Conservation (phyloP, 2,888 invertebrate species). For the Yponomeuta cagnagella region DNA sequence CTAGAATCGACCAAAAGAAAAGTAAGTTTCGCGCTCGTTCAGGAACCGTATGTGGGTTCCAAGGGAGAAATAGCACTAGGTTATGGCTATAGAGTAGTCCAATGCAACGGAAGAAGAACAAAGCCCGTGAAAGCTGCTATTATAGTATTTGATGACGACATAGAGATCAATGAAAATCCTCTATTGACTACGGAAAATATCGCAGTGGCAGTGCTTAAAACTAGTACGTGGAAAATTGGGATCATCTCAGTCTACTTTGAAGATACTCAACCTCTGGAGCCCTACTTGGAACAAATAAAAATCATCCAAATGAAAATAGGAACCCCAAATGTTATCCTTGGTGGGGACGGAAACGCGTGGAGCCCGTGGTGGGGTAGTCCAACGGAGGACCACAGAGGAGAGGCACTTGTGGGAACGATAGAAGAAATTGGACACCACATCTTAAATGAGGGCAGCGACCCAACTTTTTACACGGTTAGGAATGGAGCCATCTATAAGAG, state of each 20-base stretch:
- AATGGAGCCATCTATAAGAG: conserved; percentile 20
- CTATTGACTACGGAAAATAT: conserved; percentile 6
- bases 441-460: conserved; percentile 15
- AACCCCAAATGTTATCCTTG: conserved; percentile 19
- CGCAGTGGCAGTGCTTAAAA: not conserved
- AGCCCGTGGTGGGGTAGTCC: conserved; percentile 25
- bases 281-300: conserved; percentile 13
- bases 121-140: conserved; percentile 20
- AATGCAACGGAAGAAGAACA: not conserved
- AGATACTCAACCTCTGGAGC: conserved; percentile 13
- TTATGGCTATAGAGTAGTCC: conserved; percentile 13
- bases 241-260: conserved; percentile 17
- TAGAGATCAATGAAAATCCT: not conserved
- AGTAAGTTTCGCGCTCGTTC: conserved; percentile 15
- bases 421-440: conserved; percentile 15
- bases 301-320: not conserved
- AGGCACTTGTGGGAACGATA: too few relatives aligned
- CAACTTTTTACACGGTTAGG: conserved; percentile 20
- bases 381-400: too few relatives aligned
- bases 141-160: conserved; percentile 14
- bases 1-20: conserved; percentile 15
- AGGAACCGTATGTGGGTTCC: conserved; percentile 20
- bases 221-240: conserved; percentile 4
- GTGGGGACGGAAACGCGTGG: conserved; percentile 25
- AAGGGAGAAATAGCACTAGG: conserved; percentile 1